These are phyloP conservation scores for Centrocercus urophasianus DNA, from an alignment of 2,113 vertebrate genomes.

Conservation along the genomic window DNA sequence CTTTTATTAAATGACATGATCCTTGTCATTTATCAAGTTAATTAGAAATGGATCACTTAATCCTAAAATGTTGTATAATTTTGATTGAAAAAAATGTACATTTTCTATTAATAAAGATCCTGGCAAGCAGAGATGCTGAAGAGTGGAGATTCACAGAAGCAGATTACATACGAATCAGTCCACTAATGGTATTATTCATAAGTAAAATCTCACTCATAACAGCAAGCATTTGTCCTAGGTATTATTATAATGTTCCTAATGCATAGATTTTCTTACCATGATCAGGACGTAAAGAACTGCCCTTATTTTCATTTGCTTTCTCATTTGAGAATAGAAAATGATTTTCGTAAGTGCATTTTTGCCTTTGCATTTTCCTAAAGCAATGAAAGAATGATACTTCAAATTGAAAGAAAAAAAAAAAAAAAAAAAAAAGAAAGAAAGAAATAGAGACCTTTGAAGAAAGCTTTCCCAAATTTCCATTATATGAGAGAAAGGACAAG, in stretches of 20 bases:
- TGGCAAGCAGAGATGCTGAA: background rate
- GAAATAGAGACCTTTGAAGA: background rate
- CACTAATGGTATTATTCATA: background rate
- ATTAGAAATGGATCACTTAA: background rate
- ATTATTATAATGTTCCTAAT: background rate
- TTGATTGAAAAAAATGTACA: accelerated
- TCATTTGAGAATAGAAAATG: background rate
- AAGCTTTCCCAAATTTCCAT: background rate
- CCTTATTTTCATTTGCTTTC: background rate
- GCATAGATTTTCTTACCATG: background rate
- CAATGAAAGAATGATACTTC: background rate
- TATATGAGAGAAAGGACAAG: background rate
- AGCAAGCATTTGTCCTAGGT: background rate
- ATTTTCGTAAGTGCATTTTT: background rate
- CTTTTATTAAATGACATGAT: background rate
- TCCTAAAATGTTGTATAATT: background rate
- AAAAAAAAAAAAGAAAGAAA: background rate
- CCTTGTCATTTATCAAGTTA: background rate
- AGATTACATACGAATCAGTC: background rate
- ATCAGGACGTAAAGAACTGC: background rate
- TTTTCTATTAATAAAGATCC: background rate
- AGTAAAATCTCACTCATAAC: background rate
- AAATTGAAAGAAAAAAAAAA: background rate
- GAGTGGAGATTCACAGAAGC: background rate
- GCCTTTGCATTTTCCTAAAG: background rate